A percentile compares a stretch with the other conserved stretches of the same genome.
These are phyloP conservation scores for Perizoma flavofasciatum DNA, from an alignment of 2,888 invertebrate genomes.

Conservation along the genomic window DNA sequence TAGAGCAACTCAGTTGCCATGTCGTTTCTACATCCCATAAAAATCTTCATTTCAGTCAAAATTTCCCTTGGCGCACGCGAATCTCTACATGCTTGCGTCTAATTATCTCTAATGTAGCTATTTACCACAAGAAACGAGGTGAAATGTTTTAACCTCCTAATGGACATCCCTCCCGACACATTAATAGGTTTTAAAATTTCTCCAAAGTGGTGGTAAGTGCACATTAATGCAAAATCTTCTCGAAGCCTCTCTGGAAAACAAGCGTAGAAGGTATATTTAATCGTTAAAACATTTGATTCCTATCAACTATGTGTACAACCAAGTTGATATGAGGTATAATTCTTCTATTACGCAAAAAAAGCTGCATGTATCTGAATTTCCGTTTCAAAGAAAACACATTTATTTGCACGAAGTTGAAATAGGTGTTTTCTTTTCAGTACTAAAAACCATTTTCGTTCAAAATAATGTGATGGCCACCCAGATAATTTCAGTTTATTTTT, in stretches of 20 bases:
- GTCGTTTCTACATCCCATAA: conserved; percentile 12
- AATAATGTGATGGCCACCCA: conserved; percentile 20
- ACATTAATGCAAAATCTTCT: conserved; percentile 45
- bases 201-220: conserved; percentile 44
- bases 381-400: too few relatives aligned
- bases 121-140: conserved; percentile 49
- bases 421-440: too few relatives aligned
- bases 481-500: conserved; percentile 33
- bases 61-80: conserved; percentile 12
- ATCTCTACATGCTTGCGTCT: conserved; percentile 27
- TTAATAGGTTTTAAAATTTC: conserved; percentile 67
- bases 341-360: too few relatives aligned
- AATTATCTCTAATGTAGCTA: conserved; percentile 39
- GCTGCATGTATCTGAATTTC: too few relatives aligned
- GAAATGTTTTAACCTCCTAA: conserved; percentile 65
- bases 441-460: conserved; percentile 6
- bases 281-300: not conserved
- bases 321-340: too few relatives aligned
- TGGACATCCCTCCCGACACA: conserved; percentile 68
- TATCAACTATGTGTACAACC: too few relatives aligned
- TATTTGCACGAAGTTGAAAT: too few relatives aligned
- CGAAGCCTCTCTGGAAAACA: conserved; percentile 27
- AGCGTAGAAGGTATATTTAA: conserved; percentile 21
- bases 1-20: conserved; percentile 9
- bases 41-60: conserved; percentile 17